Base-by-base conservation (phyloP, 2,888 invertebrate species). In the Drosophila greeni region DNA sequence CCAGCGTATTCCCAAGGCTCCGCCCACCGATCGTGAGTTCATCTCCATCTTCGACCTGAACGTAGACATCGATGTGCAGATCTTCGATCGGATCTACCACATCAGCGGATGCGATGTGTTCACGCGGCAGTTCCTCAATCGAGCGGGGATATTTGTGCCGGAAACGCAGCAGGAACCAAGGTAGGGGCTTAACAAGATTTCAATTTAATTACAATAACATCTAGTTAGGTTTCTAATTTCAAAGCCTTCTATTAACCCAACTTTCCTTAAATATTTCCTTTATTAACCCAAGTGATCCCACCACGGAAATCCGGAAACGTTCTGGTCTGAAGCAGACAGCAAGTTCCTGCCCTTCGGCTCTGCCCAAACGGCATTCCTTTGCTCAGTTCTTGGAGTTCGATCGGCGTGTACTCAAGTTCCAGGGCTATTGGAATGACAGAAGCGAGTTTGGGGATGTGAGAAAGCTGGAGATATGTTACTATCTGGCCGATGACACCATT, bases 381-480 rank as follows among this genome's bases (percentile, higher is more conserved):
- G 94, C 92, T 40, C 94, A 96, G 85, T 97, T 97, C 89, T 88
- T 97, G 64, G 93, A 93, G 77, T 94, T 93, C 84, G 97, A 97
- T 87, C 91, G 94, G 80, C 92, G 94, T 86, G 91, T 89, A 88
- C 79, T 91, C 85, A 92, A 95, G 75, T 97, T 97, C 87, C 92
- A 92, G 81, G 97, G 94, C 16, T 96, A 94, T 86, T 97, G 97
- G 97, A 96, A 97, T 85, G 97, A 97, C 85, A 91, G 93, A 1
- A 92, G 92, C 1, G 92, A 93, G 84, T 93, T 93, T 84, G 97
- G 97, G 0, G 92, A 93, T 60, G 88, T 95, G 24, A 94, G 96
- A 72, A 90, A 93, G 76, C 88, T 97, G 64, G 94, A 95, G 84
- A 90, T 98, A 14, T 93, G 94, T 83, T 97, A 95, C 86, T 97